Evolutionary conservation across 1,140 invertebrate species (phyloP).

Genomic region (Drosophila chauvacae): DNA sequence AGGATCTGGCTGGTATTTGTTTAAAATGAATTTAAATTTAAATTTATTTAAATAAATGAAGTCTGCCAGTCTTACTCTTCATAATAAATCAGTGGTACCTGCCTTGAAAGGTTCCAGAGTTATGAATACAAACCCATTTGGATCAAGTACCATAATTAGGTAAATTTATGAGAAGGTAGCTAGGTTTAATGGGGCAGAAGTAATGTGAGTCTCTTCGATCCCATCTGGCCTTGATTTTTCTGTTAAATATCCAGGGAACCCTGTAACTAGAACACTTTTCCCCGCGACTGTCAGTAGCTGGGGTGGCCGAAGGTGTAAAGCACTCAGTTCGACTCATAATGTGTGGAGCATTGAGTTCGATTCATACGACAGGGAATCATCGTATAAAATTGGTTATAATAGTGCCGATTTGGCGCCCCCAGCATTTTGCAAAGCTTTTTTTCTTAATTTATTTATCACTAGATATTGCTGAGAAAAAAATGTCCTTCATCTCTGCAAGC

Average conservation of each 20-base stretch:
- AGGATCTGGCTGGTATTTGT: conserved; percentile 6
- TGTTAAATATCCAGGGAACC: neutral
- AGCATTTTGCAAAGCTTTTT: neutral
- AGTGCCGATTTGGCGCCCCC: neutral
- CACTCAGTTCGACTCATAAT: neutral
- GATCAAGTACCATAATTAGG: no score
- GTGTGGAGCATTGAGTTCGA: no score
- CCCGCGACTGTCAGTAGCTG: neutral
- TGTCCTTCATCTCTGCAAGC: no score
- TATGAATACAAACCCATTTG: no score
- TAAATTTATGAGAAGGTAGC: neutral
- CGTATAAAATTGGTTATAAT: no score
- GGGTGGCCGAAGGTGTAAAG: neutral
- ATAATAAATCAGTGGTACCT: neutral
- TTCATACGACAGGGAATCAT: no score
- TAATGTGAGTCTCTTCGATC: neutral
- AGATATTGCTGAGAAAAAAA: no score
- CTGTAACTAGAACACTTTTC: neutral
- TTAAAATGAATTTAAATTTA: neutral
- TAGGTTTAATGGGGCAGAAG: neutral
- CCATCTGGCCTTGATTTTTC: neutral
- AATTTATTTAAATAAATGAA: neutral
- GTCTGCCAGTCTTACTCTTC: no score
- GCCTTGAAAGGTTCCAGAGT: no score
- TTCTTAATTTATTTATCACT: neutral